Base-by-base conservation (phyloP, 2,113 vertebrate genomes). In the Scytalopus superciliaris region DNA sequence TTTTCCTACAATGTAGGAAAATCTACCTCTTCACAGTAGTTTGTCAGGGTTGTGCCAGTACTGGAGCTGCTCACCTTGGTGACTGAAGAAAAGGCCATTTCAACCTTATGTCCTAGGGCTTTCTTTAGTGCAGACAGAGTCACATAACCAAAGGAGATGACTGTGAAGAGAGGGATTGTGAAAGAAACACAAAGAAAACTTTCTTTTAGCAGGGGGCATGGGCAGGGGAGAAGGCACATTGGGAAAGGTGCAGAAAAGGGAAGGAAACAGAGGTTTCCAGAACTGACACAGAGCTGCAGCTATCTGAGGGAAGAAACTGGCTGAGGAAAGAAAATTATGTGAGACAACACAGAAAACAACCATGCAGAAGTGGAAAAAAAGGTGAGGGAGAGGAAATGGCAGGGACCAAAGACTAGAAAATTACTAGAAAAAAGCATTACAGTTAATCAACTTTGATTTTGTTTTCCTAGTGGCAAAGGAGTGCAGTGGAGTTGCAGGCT, bases 221-320 rank as follows among this genome's bases (percentile, higher is more conserved):
- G 10, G 10, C 10, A 50, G 10, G 12, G 19, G 49, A 55, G 11
- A 37, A n/a, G 8, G 31, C 10, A 39, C 17, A 2, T 22, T 4
- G 24, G 27, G 35, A 75, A 72, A 77, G 10, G 24, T 16, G 12
- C n/a, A 25, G 35, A 56, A 83, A 55, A 68, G 12, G 8, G 50
- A 57, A 44, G 28, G 30, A 69, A 75, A 30, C 24, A 30, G 27
- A 21, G 3, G 42, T 77, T 76, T 73, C 70, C 39, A 57, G 70
- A 13, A n/a, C 15, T 2, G 2, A 12, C 6, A 17, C 10, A 19
- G 40, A 69, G 59, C 12, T 10, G 1, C 22, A 25, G 27, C 10
- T 66, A 60, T 52, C 45, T 16, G 8, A 73, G n/a, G 37, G 8
- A 88, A 86, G 37, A n/a, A n/a, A n/a, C n/a, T n/a, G n/a, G 3